phyloP scores from a whole-genome alignment of 2,113 vertebrate genomes.

The Amphilophus citrinellus region DNA sequence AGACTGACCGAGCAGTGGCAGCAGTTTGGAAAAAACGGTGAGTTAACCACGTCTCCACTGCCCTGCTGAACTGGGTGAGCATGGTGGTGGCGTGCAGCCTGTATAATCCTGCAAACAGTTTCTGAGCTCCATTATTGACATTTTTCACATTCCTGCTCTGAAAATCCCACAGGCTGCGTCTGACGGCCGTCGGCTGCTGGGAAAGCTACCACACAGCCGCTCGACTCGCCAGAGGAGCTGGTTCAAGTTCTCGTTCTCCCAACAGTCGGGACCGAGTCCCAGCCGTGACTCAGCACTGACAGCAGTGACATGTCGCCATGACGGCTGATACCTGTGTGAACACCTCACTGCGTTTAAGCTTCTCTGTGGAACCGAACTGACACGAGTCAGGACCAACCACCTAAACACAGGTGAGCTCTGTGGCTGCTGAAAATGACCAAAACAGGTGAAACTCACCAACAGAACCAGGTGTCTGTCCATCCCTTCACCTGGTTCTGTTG shows the following conservation, averaged over 20 bases:
- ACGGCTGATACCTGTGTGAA: not conserved
- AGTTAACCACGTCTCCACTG: not conserved
- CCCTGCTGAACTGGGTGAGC: not conserved
- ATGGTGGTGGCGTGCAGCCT: not conserved
- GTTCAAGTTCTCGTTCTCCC: not conserved
- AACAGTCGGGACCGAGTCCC: not conserved
- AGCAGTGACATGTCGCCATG: not conserved
- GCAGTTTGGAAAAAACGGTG: not conserved
- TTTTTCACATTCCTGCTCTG: conserved; percentile 64
- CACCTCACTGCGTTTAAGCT: not conserved
- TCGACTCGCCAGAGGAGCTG: not conserved
- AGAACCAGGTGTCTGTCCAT: too few relatives aligned
- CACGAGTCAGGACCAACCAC: not conserved
- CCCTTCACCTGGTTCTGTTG: not conserved
- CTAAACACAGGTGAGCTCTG: not conserved
- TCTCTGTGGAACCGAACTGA: not conserved
- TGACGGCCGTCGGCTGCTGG: not conserved
- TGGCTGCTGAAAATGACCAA: not conserved
- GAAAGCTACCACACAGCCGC: not conserved
- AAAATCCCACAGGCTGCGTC: conserved; percentile 39
- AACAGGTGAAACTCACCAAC: not conserved
- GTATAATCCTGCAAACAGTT: conserved; percentile 32
- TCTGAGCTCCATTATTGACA: conserved; percentile 55
- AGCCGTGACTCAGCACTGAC: not conserved
- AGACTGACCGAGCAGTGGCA: not conserved